A percentile compares a stretch with the other conserved stretches of the same genome.
These are phyloP conservation scores for Epiblema foenella DNA, from an alignment of 2,888 invertebrate species.

Conservation along the genomic window DNA sequence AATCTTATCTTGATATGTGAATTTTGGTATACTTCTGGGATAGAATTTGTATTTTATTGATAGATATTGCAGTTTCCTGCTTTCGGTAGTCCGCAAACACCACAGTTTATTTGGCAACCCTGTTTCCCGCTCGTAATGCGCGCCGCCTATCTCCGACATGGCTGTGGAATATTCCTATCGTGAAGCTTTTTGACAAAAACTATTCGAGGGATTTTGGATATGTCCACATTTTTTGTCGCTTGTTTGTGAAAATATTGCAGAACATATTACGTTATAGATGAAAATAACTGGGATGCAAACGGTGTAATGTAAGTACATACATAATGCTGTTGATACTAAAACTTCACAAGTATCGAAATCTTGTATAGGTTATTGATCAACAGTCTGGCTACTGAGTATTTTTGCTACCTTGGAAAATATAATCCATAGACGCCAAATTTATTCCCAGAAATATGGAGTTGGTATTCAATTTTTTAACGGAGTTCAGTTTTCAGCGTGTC, in stretches of 20 bases:
- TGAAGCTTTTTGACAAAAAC: slow-evolving; percentile 53
- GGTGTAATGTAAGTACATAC: not conserved
- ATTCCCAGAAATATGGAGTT: too few relatives aligned
- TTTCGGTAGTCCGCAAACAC: not conserved
- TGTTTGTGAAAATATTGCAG: not conserved
- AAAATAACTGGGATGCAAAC: not conserved
- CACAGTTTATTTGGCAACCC: slow-evolving; percentile 29
- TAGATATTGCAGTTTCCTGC: too few relatives aligned
- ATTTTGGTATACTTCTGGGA: too few relatives aligned
- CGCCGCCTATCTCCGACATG: slow-evolving; percentile 43
- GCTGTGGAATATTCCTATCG: slow-evolving; percentile 60
- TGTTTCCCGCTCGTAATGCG: slow-evolving; percentile 25
- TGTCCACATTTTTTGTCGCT: slow-evolving; percentile 22
- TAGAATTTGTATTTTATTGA: not conserved
- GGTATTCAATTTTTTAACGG: not conserved
- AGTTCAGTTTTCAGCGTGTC: not conserved
- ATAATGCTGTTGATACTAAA: not conserved
- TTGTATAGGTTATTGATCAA: not conserved
- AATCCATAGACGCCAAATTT: too few relatives aligned
- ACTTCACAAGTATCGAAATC: not conserved
- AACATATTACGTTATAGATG: not conserved
- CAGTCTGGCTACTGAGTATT: too few relatives aligned
- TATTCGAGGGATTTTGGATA: slow-evolving; percentile 36
- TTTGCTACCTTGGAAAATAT: too few relatives aligned
- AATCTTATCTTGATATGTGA: too few relatives aligned